phyloP scores from a whole-genome alignment of 2,113 vertebrate species.

The Carlito syrichta region DNA sequence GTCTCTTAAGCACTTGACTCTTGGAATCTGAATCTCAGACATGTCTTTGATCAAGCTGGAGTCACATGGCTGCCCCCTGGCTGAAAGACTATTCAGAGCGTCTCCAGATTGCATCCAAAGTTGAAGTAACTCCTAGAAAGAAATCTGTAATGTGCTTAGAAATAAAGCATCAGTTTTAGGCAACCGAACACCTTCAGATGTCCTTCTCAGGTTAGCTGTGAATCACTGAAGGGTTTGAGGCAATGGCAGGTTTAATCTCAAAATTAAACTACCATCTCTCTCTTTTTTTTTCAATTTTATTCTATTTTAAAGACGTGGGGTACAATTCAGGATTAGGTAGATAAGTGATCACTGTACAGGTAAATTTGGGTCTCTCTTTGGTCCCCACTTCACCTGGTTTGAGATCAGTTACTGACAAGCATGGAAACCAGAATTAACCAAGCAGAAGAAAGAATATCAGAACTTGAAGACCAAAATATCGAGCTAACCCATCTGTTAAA shows the following conservation, averaged over 20 bases:
- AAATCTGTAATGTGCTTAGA: not conserved
- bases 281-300: too few relatives aligned
- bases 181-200: not conserved
- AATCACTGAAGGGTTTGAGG: not conserved
- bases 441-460: too few relatives aligned
- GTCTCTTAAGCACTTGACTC: not conserved
- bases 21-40: not conserved
- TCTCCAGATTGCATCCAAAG: not conserved
- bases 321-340: too few relatives aligned
- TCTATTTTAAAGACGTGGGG: too few relatives aligned
- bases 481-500: too few relatives aligned
- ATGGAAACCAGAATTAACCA: too few relatives aligned
- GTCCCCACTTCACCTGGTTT: too few relatives aligned
- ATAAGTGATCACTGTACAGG: too few relatives aligned
- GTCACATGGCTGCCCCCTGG: not conserved
- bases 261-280: not conserved
- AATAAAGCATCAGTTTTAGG: not conserved
- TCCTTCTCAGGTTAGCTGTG: not conserved
- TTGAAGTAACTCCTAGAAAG: not conserved
- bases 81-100: not conserved
- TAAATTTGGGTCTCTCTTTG: too few relatives aligned
- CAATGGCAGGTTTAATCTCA: not conserved
- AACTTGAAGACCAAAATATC: too few relatives aligned
- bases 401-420: too few relatives aligned
- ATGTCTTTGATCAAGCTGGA: not conserved